These are phyloP conservation scores for Lumbricus terrestris DNA, from an alignment of 2,888 invertebrate genomes.

Conservation along the genomic window DNA sequence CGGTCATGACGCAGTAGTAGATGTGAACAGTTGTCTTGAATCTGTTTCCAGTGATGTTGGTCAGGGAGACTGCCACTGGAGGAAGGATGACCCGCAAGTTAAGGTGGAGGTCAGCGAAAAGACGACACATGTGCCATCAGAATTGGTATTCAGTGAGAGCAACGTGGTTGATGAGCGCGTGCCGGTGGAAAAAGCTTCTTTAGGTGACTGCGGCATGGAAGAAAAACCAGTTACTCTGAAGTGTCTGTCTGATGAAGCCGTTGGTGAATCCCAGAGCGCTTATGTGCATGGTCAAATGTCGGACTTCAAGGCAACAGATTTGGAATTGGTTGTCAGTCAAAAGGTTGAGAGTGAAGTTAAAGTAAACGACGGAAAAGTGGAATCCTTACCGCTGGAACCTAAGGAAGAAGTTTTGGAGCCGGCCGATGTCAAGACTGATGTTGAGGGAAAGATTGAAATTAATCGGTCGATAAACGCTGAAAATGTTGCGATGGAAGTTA, in stretches of 20 bases:
- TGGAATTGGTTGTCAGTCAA: neutral
- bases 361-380: neutral
- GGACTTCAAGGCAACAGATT: neutral
- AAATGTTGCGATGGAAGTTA: neutral
- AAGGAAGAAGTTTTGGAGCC: neutral
- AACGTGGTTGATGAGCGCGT: neutral
- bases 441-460: neutral
- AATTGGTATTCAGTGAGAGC: neutral
- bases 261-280: neutral
- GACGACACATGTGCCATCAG: neutral
- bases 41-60: neutral
- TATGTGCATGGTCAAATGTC: neutral
- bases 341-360: neutral
- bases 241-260: neutral
- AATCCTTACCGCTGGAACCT: neutral
- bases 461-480: neutral
- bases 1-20: neutral
- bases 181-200: neutral
- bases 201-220: no score
- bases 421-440: neutral
- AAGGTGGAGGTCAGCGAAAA: neutral
- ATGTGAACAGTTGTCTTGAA: neutral
- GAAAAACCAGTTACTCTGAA: neutral
- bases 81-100: neutral
- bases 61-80: slow-evolving; percentile 3